These are phyloP conservation scores for Pycnomerus fuliginosus DNA, from an alignment of 2,888 invertebrate species.

Conservation along the genomic window DNA sequence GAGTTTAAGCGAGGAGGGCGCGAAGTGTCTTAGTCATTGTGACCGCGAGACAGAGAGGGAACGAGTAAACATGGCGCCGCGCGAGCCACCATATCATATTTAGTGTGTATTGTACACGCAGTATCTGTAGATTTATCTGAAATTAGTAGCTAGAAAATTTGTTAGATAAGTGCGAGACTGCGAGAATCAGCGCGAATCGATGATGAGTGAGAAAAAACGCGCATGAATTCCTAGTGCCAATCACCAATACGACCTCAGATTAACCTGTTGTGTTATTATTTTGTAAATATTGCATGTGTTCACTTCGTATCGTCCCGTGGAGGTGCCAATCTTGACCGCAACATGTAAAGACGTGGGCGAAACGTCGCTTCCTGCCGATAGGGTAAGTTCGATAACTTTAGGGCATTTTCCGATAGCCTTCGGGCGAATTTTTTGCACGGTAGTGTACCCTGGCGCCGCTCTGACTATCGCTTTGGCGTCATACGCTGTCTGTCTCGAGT, in stretches of 20 bases:
- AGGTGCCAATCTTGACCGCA: too few relatives aligned
- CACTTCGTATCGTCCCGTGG: too few relatives aligned
- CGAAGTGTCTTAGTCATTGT: constrained; percentile 38
- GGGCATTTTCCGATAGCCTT: constrained; percentile 11
- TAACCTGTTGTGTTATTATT: neutral
- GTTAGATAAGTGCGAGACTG: constrained; percentile 40
- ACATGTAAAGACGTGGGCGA: constrained; percentile 29
- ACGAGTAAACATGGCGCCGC: constrained; percentile 54
- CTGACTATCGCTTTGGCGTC: constrained; percentile 55
- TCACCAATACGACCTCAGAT: neutral
- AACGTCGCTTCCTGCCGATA: constrained; percentile 30
- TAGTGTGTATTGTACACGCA: constrained; percentile 49
- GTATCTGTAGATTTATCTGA: constrained; percentile 44
- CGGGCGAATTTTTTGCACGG: constrained; percentile 48
- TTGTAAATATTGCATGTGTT: constrained; percentile 1
- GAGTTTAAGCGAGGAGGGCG: constrained; percentile 22
- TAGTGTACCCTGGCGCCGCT: constrained; percentile 54
- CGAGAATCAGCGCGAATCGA: constrained; percentile 2
- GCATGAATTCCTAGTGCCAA: constrained; percentile 16
- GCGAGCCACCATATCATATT: constrained; percentile 54
- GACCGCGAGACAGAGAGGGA: constrained; percentile 44
- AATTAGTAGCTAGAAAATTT: constrained; percentile 38
- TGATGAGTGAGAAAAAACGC: constrained; percentile 34
- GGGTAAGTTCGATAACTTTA: constrained; percentile 28
- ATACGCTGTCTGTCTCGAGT: constrained; percentile 51